Conservation (phyloP, 2,113 vertebrate genomes). For the Solenodon paradoxus region DNA sequence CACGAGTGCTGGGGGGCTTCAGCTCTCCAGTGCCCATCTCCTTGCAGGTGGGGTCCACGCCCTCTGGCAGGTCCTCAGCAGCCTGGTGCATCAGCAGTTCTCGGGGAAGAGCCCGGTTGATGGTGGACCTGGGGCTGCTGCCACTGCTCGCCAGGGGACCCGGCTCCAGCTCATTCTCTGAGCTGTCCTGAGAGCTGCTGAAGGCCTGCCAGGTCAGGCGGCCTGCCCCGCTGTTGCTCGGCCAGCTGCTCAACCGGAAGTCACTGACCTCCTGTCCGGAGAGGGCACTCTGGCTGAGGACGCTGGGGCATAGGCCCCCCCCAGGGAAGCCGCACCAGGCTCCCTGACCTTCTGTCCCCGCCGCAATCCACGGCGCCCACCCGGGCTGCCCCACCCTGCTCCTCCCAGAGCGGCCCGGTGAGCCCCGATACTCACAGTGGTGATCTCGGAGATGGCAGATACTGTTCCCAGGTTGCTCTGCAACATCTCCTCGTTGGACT, state of each 20-base stretch:
- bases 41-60: conserved; percentile 83
- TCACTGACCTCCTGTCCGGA: conserved; percentile 85
- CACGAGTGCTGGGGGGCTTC: not conserved
- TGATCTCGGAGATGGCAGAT: conserved; percentile 85
- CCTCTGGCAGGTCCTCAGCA: conserved; percentile 83
- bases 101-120: conserved; percentile 64
- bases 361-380: not conserved
- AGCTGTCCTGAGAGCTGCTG: not conserved
- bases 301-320: not conserved
- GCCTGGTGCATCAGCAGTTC: conserved; percentile 80
- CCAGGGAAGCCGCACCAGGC: not conserved
- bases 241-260: conserved; percentile 75
- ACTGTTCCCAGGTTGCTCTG: conserved; percentile 84
- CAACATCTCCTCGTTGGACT: conserved; percentile 89
- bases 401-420: not conserved
- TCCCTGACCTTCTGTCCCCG: not conserved
- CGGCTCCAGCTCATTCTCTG: not conserved
- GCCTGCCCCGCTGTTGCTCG: not conserved
- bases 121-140: not conserved
- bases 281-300: not conserved
- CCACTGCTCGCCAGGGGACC: conserved; percentile 49
- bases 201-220: conserved; percentile 45
- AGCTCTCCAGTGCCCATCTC: conserved; percentile 80
- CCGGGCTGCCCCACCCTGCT: not conserved
- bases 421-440: conserved; percentile 85